Percentiles rank a stretch among this genome's conserved stretches.
These are phyloP conservation scores for Chitala chitala DNA, from an alignment of 2,113 vertebrate species.

Conservation along the genomic window DNA sequence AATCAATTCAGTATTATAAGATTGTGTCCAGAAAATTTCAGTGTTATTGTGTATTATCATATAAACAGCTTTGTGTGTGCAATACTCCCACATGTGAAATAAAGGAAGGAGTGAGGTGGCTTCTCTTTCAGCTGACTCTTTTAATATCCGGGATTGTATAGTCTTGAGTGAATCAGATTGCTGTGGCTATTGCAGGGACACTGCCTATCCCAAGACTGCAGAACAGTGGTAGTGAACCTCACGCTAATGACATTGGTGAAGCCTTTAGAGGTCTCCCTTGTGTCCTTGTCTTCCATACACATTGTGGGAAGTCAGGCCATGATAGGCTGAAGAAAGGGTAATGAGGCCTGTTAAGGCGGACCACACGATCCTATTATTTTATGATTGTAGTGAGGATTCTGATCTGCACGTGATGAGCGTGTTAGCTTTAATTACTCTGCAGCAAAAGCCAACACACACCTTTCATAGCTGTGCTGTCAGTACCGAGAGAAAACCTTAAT, in stretches of 20 bases:
- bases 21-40: background rate
- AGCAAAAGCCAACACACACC: background rate
- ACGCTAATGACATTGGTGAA: background rate
- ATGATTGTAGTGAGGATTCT: conserved; percentile 49
- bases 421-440: too few relatives aligned
- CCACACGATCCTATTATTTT: conserved; percentile 53
- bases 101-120: conserved; percentile 56
- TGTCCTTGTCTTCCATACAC: background rate
- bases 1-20: background rate
- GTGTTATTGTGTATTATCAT: background rate
- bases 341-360: conserved; percentile 31
- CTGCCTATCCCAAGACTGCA: background rate
- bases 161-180: background rate
- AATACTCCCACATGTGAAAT: background rate
- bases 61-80: background rate
- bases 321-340: conserved; percentile 53
- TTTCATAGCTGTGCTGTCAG: background rate
- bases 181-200: background rate
- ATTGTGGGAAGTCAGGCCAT: background rate
- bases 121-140: conserved; percentile 50
- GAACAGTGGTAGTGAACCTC: background rate
- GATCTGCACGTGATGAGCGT: background rate
- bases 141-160: conserved; percentile 59
- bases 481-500: conserved; percentile 5
- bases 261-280: background rate